Percentiles rank a stretch among this genome's conserved stretches.
Conservation (phyloP, 2,888 invertebrate genomes). For the Ceraclea dissimilis region DNA sequence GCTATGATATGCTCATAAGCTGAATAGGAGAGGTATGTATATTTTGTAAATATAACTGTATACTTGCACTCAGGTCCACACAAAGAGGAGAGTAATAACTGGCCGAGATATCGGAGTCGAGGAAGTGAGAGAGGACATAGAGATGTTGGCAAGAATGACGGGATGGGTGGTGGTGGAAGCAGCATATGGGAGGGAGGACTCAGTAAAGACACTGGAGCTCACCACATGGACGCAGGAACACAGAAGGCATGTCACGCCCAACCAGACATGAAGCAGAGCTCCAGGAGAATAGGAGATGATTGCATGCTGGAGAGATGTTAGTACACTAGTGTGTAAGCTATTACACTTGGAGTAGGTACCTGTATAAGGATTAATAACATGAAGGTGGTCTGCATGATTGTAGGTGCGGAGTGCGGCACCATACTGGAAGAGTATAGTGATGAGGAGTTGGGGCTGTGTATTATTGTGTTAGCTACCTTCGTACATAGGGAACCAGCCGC, state of each 20-base stretch:
- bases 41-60: too few species aligned
- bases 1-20: too few species aligned
- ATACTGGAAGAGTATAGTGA: conserved; percentile 90
- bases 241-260: conserved; percentile 45
- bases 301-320: conserved; percentile 57
- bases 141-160: conserved; percentile 24
- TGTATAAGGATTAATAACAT: background rate
- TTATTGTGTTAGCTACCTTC: conserved; percentile 90
- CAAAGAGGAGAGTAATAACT: conserved; percentile 19
- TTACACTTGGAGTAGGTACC: background rate
- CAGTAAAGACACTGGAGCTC: conserved; percentile 15
- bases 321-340: too few species aligned
- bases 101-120: conserved; percentile 25
- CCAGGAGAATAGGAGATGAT: conserved; percentile 61
- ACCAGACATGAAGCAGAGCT: conserved; percentile 51
- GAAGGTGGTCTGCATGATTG: background rate
- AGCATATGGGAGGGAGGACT: conserved; percentile 30
- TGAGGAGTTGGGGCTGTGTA: conserved; percentile 90
- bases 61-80: conserved; percentile 18
- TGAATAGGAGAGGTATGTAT: too few species aligned
- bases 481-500: conserved; percentile 91
- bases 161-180: conserved; percentile 27
- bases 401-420: conserved; percentile 86
- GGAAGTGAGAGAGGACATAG: conserved; percentile 24
- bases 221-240: conserved; percentile 17